Conservation (phyloP, 2,888 invertebrate species). For the Scelioninae gen. 1 region DNA sequence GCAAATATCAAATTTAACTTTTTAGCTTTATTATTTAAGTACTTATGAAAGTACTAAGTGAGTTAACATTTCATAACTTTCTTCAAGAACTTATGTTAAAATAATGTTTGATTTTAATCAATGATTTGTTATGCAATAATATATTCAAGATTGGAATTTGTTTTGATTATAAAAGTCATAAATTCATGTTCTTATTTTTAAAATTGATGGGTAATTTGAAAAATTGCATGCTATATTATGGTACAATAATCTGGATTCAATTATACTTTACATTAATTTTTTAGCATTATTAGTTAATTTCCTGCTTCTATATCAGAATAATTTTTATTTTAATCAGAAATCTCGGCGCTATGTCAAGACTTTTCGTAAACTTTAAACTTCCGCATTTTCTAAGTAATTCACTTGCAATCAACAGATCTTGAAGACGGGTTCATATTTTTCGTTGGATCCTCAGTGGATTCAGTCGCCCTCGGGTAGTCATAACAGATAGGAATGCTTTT, state of each 20-base stretch:
- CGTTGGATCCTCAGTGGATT: conserved; percentile 44
- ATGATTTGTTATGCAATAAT: background rate
- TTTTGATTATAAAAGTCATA: background rate
- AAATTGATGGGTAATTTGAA: too few species aligned
- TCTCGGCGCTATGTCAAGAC: conserved; percentile 11
- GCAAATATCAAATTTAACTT: background rate
- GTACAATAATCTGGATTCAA: too few species aligned
- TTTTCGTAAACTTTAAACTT: conserved; percentile 37
- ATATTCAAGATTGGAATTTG: background rate
- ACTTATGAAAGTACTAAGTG: background rate
- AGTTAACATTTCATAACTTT: background rate
- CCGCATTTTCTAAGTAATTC: conserved; percentile 59
- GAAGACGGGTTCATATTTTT: conserved; percentile 49
- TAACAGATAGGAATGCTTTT: conserved; percentile 64
- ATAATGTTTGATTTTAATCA: background rate
- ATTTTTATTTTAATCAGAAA: conserved; percentile 23
- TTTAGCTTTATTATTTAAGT: background rate
- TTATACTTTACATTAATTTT: too few species aligned
- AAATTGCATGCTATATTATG: too few species aligned
- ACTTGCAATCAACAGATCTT: conserved; percentile 54
- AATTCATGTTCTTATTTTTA: too few species aligned
- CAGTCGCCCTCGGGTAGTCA: conserved; percentile 60
- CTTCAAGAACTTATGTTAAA: background rate
- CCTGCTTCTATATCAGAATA: background rate
- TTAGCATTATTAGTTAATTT: too few species aligned